phyloP scores from a whole-genome alignment of 2,113 vertebrate species.

The Elachura formosa region DNA sequence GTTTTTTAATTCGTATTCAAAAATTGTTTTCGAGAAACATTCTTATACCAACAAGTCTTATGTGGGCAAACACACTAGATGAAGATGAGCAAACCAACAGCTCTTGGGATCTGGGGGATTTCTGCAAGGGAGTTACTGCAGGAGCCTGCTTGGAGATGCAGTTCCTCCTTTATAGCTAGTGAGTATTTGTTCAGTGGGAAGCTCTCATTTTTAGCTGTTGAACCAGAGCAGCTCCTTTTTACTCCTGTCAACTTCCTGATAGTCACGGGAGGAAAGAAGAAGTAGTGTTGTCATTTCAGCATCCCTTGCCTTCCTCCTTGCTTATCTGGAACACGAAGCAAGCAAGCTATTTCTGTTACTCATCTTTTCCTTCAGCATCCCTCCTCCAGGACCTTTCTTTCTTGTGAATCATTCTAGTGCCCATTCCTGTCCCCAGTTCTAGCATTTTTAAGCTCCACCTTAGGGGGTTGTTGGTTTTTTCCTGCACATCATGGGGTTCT shows the following conservation, averaged over 20 bases:
- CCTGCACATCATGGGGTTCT: neutral
- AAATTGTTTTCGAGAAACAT: neutral
- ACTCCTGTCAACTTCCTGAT: neutral
- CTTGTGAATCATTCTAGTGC: neutral
- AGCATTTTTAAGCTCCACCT: neutral
- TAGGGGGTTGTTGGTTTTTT: neutral
- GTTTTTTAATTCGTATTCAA: too few relatives aligned
- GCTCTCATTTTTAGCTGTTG: neutral
- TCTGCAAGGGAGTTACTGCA: neutral
- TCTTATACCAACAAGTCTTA: neutral
- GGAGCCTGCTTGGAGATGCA: neutral
- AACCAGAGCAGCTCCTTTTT: neutral
- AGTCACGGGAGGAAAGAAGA: neutral
- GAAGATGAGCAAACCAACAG: neutral
- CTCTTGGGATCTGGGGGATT: neutral
- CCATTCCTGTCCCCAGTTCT: neutral
- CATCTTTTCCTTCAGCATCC: neutral
- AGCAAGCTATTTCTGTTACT: conserved; percentile 16
- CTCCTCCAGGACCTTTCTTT: neutral
- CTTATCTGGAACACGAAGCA: neutral
- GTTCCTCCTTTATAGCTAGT: neutral
- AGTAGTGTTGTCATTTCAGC: neutral
- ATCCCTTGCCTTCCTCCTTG: neutral
- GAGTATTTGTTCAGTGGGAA: neutral
- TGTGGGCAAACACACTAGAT: neutral